A percentile compares a stretch with the other conserved stretches of the same genome.
These are phyloP conservation scores for Propithecus coquereli DNA, from an alignment of 2,113 vertebrate species.

Conservation along the genomic window DNA sequence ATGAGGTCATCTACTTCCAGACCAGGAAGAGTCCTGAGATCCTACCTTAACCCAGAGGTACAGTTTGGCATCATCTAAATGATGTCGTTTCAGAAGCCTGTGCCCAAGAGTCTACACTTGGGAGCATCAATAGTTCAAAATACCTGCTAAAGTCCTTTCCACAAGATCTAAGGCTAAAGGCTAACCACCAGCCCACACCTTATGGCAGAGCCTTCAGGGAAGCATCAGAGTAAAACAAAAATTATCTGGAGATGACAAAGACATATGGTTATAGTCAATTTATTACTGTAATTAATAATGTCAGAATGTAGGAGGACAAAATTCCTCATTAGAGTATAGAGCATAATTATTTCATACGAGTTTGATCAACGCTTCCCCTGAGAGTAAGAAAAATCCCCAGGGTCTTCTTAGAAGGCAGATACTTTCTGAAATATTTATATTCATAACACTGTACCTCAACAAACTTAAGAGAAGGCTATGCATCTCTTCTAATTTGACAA, in stretches of 20 bases:
- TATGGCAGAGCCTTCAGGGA: background rate
- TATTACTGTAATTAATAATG: background rate
- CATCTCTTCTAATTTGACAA: background rate
- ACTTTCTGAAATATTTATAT: slow-evolving; percentile 32
- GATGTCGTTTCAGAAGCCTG: background rate
- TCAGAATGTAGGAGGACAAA: background rate
- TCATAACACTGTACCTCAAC: background rate
- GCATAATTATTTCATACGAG: slow-evolving; percentile 6
- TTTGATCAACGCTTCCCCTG: background rate
- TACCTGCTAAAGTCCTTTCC: background rate
- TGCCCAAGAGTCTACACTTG: background rate
- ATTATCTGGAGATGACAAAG: background rate
- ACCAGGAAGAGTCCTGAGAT: background rate
- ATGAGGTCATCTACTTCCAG: background rate
- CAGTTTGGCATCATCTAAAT: background rate
- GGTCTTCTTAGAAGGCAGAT: background rate
- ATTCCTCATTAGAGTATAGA: background rate
- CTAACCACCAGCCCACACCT: background rate
- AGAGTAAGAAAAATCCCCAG: background rate
- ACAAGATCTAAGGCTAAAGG: background rate
- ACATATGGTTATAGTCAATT: background rate
- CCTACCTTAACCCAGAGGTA: background rate
- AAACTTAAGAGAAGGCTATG: background rate
- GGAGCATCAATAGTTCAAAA: background rate
- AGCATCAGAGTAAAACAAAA: background rate